These are phyloP conservation scores for Cyrtodaria siliqua DNA, from an alignment of 2,888 invertebrate genomes.

Conservation along the genomic window DNA sequence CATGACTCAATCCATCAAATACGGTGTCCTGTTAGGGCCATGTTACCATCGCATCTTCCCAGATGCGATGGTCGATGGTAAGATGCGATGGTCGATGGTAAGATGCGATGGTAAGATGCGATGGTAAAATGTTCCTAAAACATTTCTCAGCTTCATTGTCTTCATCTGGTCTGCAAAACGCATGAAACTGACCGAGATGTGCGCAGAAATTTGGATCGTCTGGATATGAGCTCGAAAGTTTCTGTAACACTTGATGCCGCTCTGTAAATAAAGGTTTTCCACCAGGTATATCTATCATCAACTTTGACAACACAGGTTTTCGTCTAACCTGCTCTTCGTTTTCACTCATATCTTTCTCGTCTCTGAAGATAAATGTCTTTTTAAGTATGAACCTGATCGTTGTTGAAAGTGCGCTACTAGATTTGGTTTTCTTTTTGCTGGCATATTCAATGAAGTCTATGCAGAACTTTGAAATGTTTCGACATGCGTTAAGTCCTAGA, in stretches of 20 bases:
- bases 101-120: too few relatives aligned
- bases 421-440: slow-evolving; percentile 46
- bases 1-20: too few relatives aligned
- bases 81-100: too few relatives aligned
- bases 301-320: slow-evolving; percentile 55
- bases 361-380: slow-evolving; percentile 66
- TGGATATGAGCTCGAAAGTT: slow-evolving; percentile 52
- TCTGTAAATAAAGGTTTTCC: slow-evolving; percentile 61
- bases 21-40: too few relatives aligned
- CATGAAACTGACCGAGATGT: slow-evolving; percentile 61
- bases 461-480: slow-evolving; percentile 52
- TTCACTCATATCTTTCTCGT: slow-evolving; percentile 58
- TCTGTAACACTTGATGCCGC: slow-evolving; percentile 56
- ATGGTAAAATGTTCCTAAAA: too few relatives aligned
- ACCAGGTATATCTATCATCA: slow-evolving; percentile 62
- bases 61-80: too few relatives aligned
- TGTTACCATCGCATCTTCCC: too few relatives aligned
- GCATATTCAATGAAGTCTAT: slow-evolving; percentile 59
- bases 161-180: slow-evolving; percentile 58
- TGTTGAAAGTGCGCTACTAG: slow-evolving; percentile 2
- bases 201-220: slow-evolving; percentile 63
- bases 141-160: slow-evolving; percentile 51
- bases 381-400: slow-evolving; percentile 58
- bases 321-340: slow-evolving; percentile 41
- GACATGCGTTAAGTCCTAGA: slow-evolving; percentile 28